Base-by-base conservation (phyloP, 2,113 vertebrate species). In the Chionomys nivalis region DNA sequence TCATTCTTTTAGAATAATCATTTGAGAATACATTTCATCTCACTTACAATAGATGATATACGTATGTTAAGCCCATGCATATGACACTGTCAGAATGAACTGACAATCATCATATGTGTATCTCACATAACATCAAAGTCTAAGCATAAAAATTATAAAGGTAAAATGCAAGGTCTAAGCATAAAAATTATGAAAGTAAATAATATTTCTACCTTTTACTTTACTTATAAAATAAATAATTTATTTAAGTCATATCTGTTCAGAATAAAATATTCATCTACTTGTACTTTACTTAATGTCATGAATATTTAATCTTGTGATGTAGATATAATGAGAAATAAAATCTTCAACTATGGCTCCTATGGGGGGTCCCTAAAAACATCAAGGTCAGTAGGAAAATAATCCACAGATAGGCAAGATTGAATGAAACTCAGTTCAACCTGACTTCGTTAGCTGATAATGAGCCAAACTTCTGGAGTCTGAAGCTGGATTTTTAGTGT, bases 131-230 rank as follows among this genome's bases (percentile, higher is more conserved):
- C 19, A 77, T 39, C 76, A 44, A n/a, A n/a, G n/a, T n/a, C n/a
- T n/a, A n/a, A n/a, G n/a, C n/a, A n/a, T n/a, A n/a, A n/a, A n/a
- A n/a, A n/a, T n/a, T n/a, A n/a, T n/a, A n/a, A n/a, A n/a, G n/a
- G n/a, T n/a, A n/a, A n/a, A 6, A 82, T 92, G 5, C 5, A 95
- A 55, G 5, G n/a, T 63, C 33, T 16, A 63, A 81, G 13, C 36
- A 70, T n/a, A 95, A 89, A 16, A 91, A 24, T 13, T 44, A 21
- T 77, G 75, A 85, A 78, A 78, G 16, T 68, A 91, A 91, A 85
- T 7, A 66, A 28, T 66, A 14, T 0, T n/a, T 3, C 21, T 86
- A 12, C 13, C 26, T 16, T 92, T 91, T 79, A 31, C 44, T 82
- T 87, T 16, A 33, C 8, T 75, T 81, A 86, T 68, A 63, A 76